Base-by-base conservation (phyloP, 2,113 vertebrate genomes). In the Lethenteron reissneri region DNA sequence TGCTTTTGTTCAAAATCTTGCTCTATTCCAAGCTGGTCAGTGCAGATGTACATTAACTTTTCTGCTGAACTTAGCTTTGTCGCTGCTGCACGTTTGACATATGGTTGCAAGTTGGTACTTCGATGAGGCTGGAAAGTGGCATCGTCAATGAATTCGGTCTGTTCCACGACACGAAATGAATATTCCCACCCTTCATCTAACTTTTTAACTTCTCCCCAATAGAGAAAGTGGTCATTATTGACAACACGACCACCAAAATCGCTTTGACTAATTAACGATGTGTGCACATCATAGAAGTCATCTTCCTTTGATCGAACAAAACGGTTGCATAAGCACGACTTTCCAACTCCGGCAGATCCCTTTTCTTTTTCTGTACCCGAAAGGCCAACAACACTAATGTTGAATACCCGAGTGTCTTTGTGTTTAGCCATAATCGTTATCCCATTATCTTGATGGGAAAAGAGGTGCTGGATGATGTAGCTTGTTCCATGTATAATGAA, bases 1-100 rank as follows among this genome's bases (percentile, higher is more conserved):
- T 99, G 94, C 74, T 99, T 99, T 78, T 99, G 94, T 76, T 99
- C 92, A 78, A 99, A 99, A 84, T 99, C 94, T 81, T 99, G 94
- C 74, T 99, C 94, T 78, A 99, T 76, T 1, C 94, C 94, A 21
- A 99, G 79, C 80, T 99, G 94, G 78, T 99, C 94, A 57, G 92
- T 99, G 81, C 94, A 99, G 80, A 99, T 95, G 77, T 99, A 99
- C 94, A 99, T 99, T 70, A 99, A 85, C 75, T 99, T 99, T 76
- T 99, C 94, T 2, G 94, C 94, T 1, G 94, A 97, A 1, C 92
- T 89, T 68, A 99, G 77, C 75, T 99, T 99, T 77, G 83, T 87
- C 2, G 89, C 88, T 0, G 94, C 91, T 1, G 92, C 92, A 60
- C 94, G 78, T 73, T 95, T 99, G 78, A 97, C 87, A 72, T 99